phyloP scores from a whole-genome alignment of 2,797 vertebrate species.

The Lacerta viridis region DNA sequence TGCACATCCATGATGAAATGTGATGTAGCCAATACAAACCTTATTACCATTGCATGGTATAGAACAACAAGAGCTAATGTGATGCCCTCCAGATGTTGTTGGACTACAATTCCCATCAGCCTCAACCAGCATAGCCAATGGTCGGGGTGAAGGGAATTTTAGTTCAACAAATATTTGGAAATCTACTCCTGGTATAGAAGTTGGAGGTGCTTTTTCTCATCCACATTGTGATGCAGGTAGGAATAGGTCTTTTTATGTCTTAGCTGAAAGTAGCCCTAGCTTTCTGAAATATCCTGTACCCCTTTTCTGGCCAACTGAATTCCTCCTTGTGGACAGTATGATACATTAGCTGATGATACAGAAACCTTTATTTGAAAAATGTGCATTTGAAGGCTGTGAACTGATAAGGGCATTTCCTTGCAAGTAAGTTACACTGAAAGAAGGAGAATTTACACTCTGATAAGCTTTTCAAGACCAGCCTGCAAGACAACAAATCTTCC shows the following conservation, averaged over 20 bases:
- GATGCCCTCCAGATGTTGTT: too few relatives aligned
- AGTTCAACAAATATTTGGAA: too few relatives aligned
- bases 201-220: not conserved
- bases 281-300: not conserved
- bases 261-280: conserved; percentile 2
- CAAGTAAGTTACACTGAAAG: not conserved
- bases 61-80: too few relatives aligned
- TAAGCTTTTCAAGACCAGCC: not conserved
- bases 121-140: too few relatives aligned
- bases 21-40: not conserved
- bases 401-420: not conserved
- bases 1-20: not conserved
- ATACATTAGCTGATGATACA: not conserved
- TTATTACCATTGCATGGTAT: not conserved
- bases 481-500: conserved; percentile 19
- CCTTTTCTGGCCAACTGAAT: not conserved
- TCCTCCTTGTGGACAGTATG: not conserved
- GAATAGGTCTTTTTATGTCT: rapidly evolving
- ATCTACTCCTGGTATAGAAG: too few relatives aligned
- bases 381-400: conserved; percentile 4
- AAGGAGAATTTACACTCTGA: not conserved
- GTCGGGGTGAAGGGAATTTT: too few relatives aligned
- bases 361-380: conserved; percentile 17
- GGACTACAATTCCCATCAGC: too few relatives aligned
- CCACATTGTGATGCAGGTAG: not conserved